Base-by-base conservation (phyloP, 2,797 vertebrate genomes). In the Rhabdomys pumilio region DNA sequence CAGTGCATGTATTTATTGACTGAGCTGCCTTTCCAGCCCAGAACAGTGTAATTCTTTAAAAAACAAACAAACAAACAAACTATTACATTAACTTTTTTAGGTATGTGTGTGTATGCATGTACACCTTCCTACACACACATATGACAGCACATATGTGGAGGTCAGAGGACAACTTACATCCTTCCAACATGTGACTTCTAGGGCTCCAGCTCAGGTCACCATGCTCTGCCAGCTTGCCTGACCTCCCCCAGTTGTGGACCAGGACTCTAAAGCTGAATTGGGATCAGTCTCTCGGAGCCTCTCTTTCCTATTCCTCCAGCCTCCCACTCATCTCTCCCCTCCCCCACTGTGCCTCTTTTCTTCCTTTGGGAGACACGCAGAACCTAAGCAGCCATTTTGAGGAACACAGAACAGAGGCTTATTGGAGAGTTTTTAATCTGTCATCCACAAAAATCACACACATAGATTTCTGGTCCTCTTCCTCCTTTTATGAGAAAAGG, bases 401-500 rank as follows among this genome's bases (percentile, higher is more conserved):
- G 26, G 20, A 77, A 72, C 22, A 38, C 2, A 67, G 44, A 87
- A 24, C 20, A 59, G n/a, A 82, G 41, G 73, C 44, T 87, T 89
- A 50, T 80, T 41, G 67, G 47, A 91, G 8, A 90, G 19, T 17
- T 77, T 77, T 89, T 85, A 80, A 31, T 88, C 65, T 95, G 12
- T 41, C 73, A 95, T 38, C 44, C 38, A 84, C 11, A 53, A 76
- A 92, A 89, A 95, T 38, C 82, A 87, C 13, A 38, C 57, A 22
- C 0, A 41, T 15, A 1, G 47, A 84, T 38, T 86, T 77, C 34
- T 85, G 90, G 53, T 76, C 38, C 89, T 90, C 34, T 55, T 41
- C 38, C 82, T 83, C 80, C 57, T 81, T 95, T 95, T 93, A 76
- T 81, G n/a, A 95, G 34, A 89, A 96, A 95, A 95, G 38, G 22